Evolutionary conservation across 23 tunicate species (phyloP), one percentile per base, ranked within the genome.

Genomic region (Ascidia mentula): DNA sequence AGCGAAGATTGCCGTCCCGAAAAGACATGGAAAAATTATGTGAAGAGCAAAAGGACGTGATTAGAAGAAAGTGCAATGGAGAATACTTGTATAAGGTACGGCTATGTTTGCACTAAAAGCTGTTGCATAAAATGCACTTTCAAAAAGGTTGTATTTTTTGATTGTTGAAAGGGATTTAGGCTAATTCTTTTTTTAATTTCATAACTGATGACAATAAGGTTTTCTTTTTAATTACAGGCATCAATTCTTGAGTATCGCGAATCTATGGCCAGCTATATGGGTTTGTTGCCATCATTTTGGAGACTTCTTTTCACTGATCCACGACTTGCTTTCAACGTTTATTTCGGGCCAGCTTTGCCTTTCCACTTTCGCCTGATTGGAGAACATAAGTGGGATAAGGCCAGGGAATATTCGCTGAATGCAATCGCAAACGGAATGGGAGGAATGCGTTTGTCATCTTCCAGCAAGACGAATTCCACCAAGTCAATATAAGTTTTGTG

Each of bases 301-400:
- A 59, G 37, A 60, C 71, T 90, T 38, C 78, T 90, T 37, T 85
- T 90, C 77, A 65, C 80, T 0, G 88, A 90, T 39, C 96, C 86
- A 9, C 45, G 53, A 28, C 82, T 90, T 20, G 89, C 89, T 13
- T 8, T 83, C 18, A 76, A 65, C 0, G 38, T 83, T 18, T 84
- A 73, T 34, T 84, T 89, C 37, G 95, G 95, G 0, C 88, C 95
- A 8, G 12, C 85, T 32, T 32, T 84, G 12, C 79, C 96, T 18
- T 80, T 65, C 32, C 86, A 90, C 36, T 90, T 79, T 59, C 72
- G 96, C 32, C n/a, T 90, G 18, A 39, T 46, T 38, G 96, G 89
- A 35, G n/a, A n/a, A n/a, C n/a, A n/a, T n/a, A 42, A 22, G 69
- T 80, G 53, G 53, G 53, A 42, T 9, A 42, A 42, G 15, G 53